Conservation (phyloP, 37 sponge, comb jelly and placozoan genomes). For the Geodia barretti region DNA sequence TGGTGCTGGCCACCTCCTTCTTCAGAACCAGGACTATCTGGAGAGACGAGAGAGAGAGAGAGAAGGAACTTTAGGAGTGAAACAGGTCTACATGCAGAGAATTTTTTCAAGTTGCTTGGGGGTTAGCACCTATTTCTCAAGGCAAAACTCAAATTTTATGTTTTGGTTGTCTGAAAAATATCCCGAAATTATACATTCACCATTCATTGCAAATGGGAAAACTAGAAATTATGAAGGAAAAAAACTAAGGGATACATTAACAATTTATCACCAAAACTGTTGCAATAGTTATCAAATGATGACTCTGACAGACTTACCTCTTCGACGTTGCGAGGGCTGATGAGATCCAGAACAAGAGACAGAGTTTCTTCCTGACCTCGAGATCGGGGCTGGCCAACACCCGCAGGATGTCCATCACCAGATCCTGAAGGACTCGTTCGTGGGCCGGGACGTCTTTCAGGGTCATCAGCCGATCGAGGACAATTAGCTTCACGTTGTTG, state of each 20-base stretch:
- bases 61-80: not conserved
- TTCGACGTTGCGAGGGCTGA: constrained; percentile 87
- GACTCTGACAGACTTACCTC: too few species aligned
- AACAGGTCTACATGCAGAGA: too few species aligned
- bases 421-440: constrained; percentile 90
- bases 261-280: too few species aligned
- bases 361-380: constrained; percentile 98
- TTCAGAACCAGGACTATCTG: constrained; percentile 91
- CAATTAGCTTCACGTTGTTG: constrained; percentile 99
- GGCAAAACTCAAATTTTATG: too few species aligned
- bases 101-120: too few species aligned
- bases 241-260: too few species aligned
- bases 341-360: constrained; percentile 86
- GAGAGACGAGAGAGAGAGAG: not conserved
- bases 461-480: constrained; percentile 85
- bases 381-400: constrained; percentile 90
- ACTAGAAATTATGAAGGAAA: too few species aligned
- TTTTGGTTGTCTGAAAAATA: too few species aligned
- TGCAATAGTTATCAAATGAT: too few species aligned
- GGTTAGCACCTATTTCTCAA: too few species aligned
- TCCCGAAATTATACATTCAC: too few species aligned
- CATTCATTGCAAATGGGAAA: too few species aligned
- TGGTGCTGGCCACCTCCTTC: constrained; percentile 92
- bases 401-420: constrained; percentile 96
- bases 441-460: constrained; percentile 77